phyloP scores from a whole-genome alignment of 1,140 invertebrate species.

The Drosophila lacteicornis region DNA sequence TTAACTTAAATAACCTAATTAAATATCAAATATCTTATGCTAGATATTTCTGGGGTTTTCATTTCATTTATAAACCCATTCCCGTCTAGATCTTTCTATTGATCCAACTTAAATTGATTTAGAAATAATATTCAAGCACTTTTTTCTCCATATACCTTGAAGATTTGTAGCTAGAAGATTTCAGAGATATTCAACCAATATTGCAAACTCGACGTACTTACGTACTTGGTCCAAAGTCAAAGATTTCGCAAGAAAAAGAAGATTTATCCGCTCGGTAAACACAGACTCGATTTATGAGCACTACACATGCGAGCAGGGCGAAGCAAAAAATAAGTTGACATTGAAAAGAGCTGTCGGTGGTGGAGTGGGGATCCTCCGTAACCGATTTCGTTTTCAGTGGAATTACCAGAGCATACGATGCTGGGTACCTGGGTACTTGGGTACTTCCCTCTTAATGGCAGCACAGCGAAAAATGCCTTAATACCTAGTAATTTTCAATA shows the following conservation, averaged over 20 bases:
- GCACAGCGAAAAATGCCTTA: conserved; percentile 47
- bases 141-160: neutral
- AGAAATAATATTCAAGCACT: neutral
- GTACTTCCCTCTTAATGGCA: conserved; percentile 43
- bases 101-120: neutral
- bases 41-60: conserved; percentile 5
- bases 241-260: conserved; percentile 36
- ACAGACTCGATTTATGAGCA: conserved; percentile 63
- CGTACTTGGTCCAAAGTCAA: conserved; percentile 15
- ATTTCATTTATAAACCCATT: neutral
- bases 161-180: neutral
- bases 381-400: conserved; percentile 59
- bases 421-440: conserved; percentile 12
- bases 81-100: neutral
- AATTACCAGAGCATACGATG: conserved; percentile 47
- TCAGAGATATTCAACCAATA: neutral
- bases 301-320: conserved; percentile 56
- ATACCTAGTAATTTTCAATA: conserved; percentile 66
- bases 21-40: neutral
- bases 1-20: no score
- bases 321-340: conserved; percentile 46
- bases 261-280: conserved; percentile 39
- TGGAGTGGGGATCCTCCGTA: conserved; percentile 25
- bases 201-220: neutral
- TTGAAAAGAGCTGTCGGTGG: conserved; percentile 31